Evolutionary conservation across 2,888 invertebrate genomes (phyloP), one percentile per base, ranked within the genome.

Genomic region (Meliscaeva auricollis): DNA sequence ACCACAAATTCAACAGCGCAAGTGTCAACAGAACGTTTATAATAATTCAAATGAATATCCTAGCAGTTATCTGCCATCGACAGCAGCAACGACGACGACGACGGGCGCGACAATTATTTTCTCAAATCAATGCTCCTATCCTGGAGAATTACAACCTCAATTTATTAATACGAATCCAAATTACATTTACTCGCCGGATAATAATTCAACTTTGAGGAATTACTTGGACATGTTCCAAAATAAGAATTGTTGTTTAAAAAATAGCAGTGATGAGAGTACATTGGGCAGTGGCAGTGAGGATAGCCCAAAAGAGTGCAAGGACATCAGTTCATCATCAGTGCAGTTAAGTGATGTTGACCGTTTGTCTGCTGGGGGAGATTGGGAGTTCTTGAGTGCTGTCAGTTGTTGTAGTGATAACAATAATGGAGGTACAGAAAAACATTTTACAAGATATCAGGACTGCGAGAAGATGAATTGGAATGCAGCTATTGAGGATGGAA

Each of bases 171-270:
- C 58, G 11, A 85, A 85, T 73, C 62, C 68, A 26, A 81, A 58
- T 38, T 76, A 73, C 58, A 38, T 68, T 11, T 68, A 81, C 35
- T 8, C 35, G 35, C 2, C 58, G n/a, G 76, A 76, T 44, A 64
- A 76, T 44, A 64, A 52, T 17, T 76, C 76, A 9, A 85, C 72
- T 41, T 64, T 85, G 35, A 80, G 73, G 38, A 81, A 77, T 54
- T 85, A 85, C 44, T 81, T 85, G 76, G 85, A 85, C 20, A 68
- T 85, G 20, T 76, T 81, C 68, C 80, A 85, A 64, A 81, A 73
- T 50, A 80, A 73, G 30, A 85, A 69, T 50, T 75, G 66, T 22
- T 46, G 66, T n/a, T 52, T 54, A 30, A 75, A 68, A 20, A 48
- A 73, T 48, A 17, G 13, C 50, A 85, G 80, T 64, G 85, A 85